Evolutionary conservation across 1,140 invertebrate genomes (phyloP), one percentile per base, ranked within the genome.

Genomic region (Parasteatoda tepidariorum): DNA sequence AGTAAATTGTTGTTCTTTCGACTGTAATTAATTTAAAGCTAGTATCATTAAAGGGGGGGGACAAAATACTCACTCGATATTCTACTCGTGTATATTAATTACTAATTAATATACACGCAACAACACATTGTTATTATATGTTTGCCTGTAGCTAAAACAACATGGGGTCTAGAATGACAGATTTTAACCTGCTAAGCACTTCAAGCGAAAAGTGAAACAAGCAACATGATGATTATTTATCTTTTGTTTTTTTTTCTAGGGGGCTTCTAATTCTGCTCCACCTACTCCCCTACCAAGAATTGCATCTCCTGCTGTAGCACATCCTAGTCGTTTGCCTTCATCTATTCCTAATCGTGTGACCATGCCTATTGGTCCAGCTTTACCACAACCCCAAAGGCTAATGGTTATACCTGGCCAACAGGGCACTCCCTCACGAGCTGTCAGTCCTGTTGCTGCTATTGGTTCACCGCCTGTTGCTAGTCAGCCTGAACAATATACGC

Each of bases 391-490:
- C 34, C 86, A 59, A 59, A 38, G 64, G 22, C 67, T 48, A 13
- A 68, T 83, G 61, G 84, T 82, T 5, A 61, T 78, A n/a, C 75
- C 81, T 74, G 85, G 81, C 9, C 70, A 73, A 24, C 76, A 67
- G 5, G 15, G 54, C 22, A 33, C 28, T 2, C 48, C 74, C 18
- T 9, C 71, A 22, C 38, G 62, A 6, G 24, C 59, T 22, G 68
- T 41, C 5, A 70, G n/a, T 76, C 54, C 66, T 30, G 73, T 54
- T 22, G n/a, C 55, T 31, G 48, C 73, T 22, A 18, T 66, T 41
- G 28, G 62, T 28, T 18, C 3, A 38, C 54, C 34, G 5, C 15
- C 55, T 5, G n/a, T 64, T 30, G 28, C 24, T 68, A 30, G 26
- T 11, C 78, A 34, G 11, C 13, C 31, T 7, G 66, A 82, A 22